These are phyloP conservation scores for Amphibalanus amphitrite DNA, from an alignment of 1,140 invertebrate species.

Conservation along the genomic window DNA sequence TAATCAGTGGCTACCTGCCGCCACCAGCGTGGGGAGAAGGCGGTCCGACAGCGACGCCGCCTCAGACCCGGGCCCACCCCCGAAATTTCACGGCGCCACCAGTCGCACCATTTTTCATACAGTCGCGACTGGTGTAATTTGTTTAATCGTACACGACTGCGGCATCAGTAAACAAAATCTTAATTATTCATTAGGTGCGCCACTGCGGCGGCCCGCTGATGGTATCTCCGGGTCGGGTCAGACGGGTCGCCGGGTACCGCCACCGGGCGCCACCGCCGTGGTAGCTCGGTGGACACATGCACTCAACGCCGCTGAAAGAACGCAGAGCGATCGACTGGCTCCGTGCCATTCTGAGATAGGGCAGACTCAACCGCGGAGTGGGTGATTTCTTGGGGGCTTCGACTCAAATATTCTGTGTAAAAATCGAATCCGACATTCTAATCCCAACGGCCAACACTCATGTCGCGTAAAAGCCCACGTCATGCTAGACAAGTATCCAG, in stretches of 20 bases:
- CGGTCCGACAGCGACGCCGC: background rate
- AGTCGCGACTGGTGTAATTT: background rate
- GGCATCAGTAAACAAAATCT: slow-evolving; percentile 1
- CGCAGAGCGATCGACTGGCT: background rate
- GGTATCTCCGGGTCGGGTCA: background rate
- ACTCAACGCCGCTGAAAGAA: background rate
- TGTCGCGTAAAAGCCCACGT: no score
- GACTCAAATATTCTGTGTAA: no score
- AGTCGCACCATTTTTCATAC: background rate
- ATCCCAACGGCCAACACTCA: no score
- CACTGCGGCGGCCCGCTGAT: background rate
- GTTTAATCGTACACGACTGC: background rate
- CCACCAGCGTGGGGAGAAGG: background rate
- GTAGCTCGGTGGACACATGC: no score
- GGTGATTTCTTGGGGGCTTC: no score
- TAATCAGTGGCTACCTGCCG: background rate
- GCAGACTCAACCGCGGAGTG: no score
- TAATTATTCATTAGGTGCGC: slow-evolving; percentile 1
- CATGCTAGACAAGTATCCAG: no score
- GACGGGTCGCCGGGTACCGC: background rate
- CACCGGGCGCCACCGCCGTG: no score
- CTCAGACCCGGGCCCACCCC: background rate
- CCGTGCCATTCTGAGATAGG: no score
- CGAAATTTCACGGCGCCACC: background rate
- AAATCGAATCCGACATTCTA: no score